These are phyloP conservation scores for Microdon myrmicae DNA, from an alignment of 2,888 invertebrate species.

Conservation along the genomic window DNA sequence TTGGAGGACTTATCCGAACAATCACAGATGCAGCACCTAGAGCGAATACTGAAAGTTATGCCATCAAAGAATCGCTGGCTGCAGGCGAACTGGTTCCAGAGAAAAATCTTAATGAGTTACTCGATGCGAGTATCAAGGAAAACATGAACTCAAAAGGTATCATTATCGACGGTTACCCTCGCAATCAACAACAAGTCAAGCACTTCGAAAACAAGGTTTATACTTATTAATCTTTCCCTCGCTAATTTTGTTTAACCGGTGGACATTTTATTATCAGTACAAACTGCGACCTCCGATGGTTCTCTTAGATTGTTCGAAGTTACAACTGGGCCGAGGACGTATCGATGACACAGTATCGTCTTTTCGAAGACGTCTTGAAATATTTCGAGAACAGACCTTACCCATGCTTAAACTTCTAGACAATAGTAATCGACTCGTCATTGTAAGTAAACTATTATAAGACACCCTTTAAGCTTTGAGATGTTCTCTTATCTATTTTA, in stretches of 20 bases:
- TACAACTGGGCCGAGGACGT: constrained; percentile 84
- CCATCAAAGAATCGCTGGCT: constrained; percentile 76
- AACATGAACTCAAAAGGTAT: constrained; percentile 78
- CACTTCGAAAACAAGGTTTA: constrained; percentile 88
- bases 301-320: constrained; percentile 89
- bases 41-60: constrained; percentile 73
- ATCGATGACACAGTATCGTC: constrained; percentile 89
- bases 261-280: constrained; percentile 73
- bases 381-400: constrained; percentile 86
- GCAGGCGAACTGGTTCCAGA: constrained; percentile 84
- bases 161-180: constrained; percentile 93
- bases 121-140: constrained; percentile 75
- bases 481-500: constrained; percentile 58
- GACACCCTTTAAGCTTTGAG: not conserved
- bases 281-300: constrained; percentile 82
- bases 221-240: not conserved
- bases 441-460: no score
- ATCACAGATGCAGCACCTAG: constrained; percentile 76
- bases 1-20: constrained; percentile 81
- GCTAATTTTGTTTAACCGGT: constrained; percentile 17
- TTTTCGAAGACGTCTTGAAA: constrained; percentile 82
- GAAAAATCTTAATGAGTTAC: constrained; percentile 80
- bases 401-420: constrained; percentile 90
- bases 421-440: constrained; percentile 81
- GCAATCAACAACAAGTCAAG: constrained; percentile 87